Base-by-base conservation (phyloP, 2,888 invertebrate species). In the Tetragnatha montana region DNA sequence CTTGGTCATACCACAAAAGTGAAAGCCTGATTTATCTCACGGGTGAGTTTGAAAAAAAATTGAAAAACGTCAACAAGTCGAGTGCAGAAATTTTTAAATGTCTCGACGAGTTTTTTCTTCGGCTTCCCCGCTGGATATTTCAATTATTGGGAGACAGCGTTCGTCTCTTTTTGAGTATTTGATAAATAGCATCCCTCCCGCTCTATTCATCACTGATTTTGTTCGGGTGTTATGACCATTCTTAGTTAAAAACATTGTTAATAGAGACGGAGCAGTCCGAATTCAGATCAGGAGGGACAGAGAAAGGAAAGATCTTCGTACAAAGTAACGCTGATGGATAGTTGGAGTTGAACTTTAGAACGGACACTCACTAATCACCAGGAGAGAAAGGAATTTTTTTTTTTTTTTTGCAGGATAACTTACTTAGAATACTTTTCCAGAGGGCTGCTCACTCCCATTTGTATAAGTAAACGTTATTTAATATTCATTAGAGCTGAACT, bases 161-260 rank as follows among this genome's bases (percentile, higher is more conserved):
- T 73, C 71, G 78, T 82, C 78, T 82, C 51, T 78, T 22, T 73
- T 73, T 19, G 10, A 49, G n/a, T 10, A 47, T 49, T 60, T 88
- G 88, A 88, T 82, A 82, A 88, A 88, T 88, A 88, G 22, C 82
- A 50, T 6, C n/a, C 35, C 71, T 73, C 68, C 35, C 47, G 49
- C 60, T 78, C 88, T 50, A 88, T 88, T 88, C 88, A 88, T 88
- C 88, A 88, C 47, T 78, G 51, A 82, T 88, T 85, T 85, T 85
- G 71, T 75, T 75, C 75, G 21, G 74, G 49, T 79, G 76, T 76
- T 76, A 76, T 75, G 81, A 60, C 69, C 71, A 73, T 82, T 88
- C 78, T 78, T 19, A 6, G 47, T 82, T 79, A 51, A 78, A 82
- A 78, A 82, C 78, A 69, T 47, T 88, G 82, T 82, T 88, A 82